Base-by-base conservation (phyloP, 1,140 invertebrate genomes). In the Riptortus pedestris region DNA sequence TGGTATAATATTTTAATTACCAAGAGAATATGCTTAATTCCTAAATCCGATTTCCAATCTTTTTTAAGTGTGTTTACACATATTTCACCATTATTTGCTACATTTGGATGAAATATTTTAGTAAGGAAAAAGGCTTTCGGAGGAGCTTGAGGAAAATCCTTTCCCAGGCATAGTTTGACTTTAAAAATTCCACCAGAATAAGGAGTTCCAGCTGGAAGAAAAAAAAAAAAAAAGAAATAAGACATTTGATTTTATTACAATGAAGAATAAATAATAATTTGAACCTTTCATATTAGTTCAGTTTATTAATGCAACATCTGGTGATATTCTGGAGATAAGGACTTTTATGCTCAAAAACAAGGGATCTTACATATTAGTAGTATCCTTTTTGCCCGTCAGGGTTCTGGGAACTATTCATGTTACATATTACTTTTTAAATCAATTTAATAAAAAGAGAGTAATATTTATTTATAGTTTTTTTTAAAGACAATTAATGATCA, bases 61-160 rank as follows among this genome's bases (percentile, higher is more conserved):
- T 91, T 95, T 77, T 96, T 95, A 60, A 98, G 79, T 61, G 94
- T 96, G 77, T 97, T 96, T 0, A 98, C 95, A 79, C 94, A 97
- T 73, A 98, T 96, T 78, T 96, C 93, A 43, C 94, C 94, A 79
- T 88, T 91, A 70, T 82, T 82, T 12, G 93, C 87, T 69, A 97
- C 93, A 81, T 98, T 97, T 29, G 94, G 94, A 78, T 97, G 94
- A 79, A 98, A 98, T 71, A 98, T 95, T 81, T 93, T 94, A 60
- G 94, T 98, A 29, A 95, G 77, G 75, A 98, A 97, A 77, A 86
- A 94, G 45, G 92, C 94, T 78, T 95, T 96, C 20, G 94, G 95
- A 67, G 95, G 93, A 71, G 86, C 82, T 70, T 86, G 81, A 22
- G 95, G 95, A 77, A 95, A 97, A 74, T 93, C 91, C 78, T 95